phyloP scores from a whole-genome alignment of 2,113 vertebrate genomes.

The mouse (Mus musculus) region GRCm39 chr1:144454501-144455000 shows the following conservation, averaged over 20 bases:
- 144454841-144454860: not conserved
- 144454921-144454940: not conserved
- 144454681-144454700: not conserved
- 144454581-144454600: not conserved
- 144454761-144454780: not conserved
- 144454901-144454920: not conserved
- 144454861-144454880: not conserved
- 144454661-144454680: not conserved
- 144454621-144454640: not conserved
- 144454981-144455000: not conserved
- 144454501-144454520: not conserved
- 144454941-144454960: conserved; percentile 2
- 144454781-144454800: not conserved
- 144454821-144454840: not conserved
- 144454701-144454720: not conserved
- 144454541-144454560: not conserved
- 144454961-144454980: not conserved
- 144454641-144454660: not conserved
- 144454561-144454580: not conserved
- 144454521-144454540: not conserved
- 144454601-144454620: not conserved
- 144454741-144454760: not conserved
- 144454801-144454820: not conserved
- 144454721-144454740: not conserved
- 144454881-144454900: not conserved